Evolutionary conservation across 2,888 invertebrate species (phyloP).

Genomic region (Mythimna ferrago): DNA sequence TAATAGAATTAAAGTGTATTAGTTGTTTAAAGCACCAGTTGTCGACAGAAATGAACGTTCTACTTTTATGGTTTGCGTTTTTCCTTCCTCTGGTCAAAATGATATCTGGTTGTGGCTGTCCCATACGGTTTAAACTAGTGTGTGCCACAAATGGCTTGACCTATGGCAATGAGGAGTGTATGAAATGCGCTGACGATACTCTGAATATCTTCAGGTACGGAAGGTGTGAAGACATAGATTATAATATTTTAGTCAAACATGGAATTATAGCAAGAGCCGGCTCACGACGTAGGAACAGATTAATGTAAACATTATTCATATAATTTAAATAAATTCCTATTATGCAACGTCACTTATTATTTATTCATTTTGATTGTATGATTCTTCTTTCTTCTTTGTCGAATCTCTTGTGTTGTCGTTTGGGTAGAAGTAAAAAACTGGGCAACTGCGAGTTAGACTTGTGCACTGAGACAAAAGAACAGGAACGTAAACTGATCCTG

Average conservation of each 20-base stretch:
- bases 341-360: not conserved
- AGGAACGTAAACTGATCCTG: too few relatives aligned
- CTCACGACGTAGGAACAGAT: not conserved
- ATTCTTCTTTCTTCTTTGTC: not conserved
- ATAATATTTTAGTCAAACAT: not conserved
- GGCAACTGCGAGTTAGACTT: too few relatives aligned
- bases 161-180: slow-evolving; percentile 20
- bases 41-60: slow-evolving; percentile 11
- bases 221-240: slow-evolving; percentile 1
- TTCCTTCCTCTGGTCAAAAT: not conserved
- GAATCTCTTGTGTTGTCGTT: not conserved
- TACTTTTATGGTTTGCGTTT: slow-evolving; percentile 5
- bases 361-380: not conserved
- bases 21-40: not conserved
- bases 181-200: not conserved
- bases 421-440: not conserved
- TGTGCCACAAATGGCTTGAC: slow-evolving; percentile 30
- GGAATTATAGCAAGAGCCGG: not conserved
- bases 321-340: not conserved
- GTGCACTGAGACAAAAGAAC: too few relatives aligned
- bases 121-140: not conserved
- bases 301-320: not conserved
- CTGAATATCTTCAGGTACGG: not conserved
- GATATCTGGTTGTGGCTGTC: not conserved
- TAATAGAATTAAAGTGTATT: not conserved